Percentiles rank a stretch among this genome's conserved stretches.
These are phyloP conservation scores for Apis florea DNA, from an alignment of 1,140 invertebrate species.

Conservation along the genomic window DNA sequence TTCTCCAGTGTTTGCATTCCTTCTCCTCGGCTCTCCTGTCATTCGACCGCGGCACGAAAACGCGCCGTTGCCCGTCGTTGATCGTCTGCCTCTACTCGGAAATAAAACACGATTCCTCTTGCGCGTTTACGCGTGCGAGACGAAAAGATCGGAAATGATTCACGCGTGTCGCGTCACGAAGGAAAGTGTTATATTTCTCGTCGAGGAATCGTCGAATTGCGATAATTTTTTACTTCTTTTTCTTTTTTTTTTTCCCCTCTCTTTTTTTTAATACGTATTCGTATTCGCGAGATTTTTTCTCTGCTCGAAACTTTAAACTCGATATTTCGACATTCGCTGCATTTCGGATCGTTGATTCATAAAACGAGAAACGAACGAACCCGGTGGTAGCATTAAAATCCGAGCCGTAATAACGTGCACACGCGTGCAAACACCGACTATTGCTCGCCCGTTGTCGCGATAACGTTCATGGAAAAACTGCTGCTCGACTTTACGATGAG, in stretches of 20 bases:
- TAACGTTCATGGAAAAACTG: conserved; percentile 65
- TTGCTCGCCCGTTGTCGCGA: conserved; percentile 53
- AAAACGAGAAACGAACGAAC: conserved; percentile 19
- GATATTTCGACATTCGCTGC: neutral
- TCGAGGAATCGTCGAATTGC: neutral
- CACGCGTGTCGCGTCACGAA: too few relatives aligned
- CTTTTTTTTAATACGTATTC: too few relatives aligned
- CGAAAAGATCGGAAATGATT: neutral
- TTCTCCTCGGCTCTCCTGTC: conserved; percentile 42
- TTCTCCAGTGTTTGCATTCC: conserved; percentile 54
- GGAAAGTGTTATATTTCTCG: too few relatives aligned
- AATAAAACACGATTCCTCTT: neutral
- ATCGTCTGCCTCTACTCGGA: neutral
- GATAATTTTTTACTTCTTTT: neutral
- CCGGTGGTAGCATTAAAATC: conserved; percentile 62
- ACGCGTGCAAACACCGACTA: conserved; percentile 61
- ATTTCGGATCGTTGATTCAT: conserved; percentile 42
- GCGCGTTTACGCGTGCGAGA: neutral
- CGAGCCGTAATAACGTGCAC: conserved; percentile 63
- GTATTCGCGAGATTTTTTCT: neutral
- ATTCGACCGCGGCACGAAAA: conserved; percentile 8
- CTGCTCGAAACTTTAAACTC: neutral
- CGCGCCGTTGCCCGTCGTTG: neutral
- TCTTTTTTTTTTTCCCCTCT: too few relatives aligned
- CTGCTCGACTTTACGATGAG: conserved; percentile 62